These are phyloP conservation scores for Aricia artaxerxes DNA, from an alignment of 2,888 invertebrate species.

Conservation along the genomic window DNA sequence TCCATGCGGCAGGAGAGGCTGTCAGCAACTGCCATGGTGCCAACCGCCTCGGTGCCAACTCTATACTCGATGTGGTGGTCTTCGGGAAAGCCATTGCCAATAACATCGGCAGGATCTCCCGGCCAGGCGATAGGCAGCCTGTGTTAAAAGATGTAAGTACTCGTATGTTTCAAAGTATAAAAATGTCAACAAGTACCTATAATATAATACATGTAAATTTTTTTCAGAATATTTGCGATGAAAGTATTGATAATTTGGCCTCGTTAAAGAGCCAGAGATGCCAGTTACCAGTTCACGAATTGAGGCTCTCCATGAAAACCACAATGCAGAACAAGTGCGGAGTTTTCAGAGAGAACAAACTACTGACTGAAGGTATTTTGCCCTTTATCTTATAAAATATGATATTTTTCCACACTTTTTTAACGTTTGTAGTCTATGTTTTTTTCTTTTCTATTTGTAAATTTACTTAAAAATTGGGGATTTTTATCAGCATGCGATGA, in stretches of 20 bases:
- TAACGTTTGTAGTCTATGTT: too few species aligned
- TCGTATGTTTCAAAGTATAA: neutral
- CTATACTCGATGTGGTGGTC: constrained; percentile 96
- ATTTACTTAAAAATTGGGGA: neutral
- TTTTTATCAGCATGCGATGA: constrained; percentile 61
- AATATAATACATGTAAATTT: neutral
- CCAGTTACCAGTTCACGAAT: constrained; percentile 85
- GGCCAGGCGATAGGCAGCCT: constrained; percentile 90
- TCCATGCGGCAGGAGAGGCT: constrained; percentile 96
- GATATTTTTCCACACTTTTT: too few species aligned
- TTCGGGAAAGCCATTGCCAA: constrained; percentile 97
- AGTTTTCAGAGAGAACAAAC: constrained; percentile 95
- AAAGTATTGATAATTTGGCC: constrained; percentile 93
- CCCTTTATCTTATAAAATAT: too few species aligned
- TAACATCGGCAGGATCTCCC: constrained; percentile 88
- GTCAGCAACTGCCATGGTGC: constrained; percentile 98
- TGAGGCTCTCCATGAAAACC: constrained; percentile 93
- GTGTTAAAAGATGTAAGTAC: constrained; percentile 83
- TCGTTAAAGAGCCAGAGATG: constrained; percentile 88
- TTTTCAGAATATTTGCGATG: constrained; percentile 90
- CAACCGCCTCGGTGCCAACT: constrained; percentile 98
- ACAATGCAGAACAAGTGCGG: constrained; percentile 98
- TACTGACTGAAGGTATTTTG: constrained; percentile 87
- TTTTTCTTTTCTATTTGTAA: neutral
- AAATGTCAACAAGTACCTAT: neutral